Percentiles rank a stretch among this genome's conserved stretches.
phyloP scores from a whole-genome alignment of 2,888 invertebrate species.

The Platycheirus rosarum region DNA sequence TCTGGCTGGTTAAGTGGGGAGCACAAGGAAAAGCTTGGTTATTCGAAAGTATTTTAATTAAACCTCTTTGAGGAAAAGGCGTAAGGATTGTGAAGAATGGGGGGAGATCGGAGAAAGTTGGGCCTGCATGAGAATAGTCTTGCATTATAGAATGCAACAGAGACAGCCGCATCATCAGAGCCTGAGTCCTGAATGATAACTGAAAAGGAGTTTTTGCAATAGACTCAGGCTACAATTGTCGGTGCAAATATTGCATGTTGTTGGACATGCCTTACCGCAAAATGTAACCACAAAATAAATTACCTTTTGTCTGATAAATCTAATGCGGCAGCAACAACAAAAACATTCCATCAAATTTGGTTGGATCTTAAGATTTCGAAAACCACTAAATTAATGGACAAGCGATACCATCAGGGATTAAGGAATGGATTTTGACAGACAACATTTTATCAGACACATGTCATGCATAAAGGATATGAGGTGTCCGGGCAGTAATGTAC shows the following conservation, averaged over 20 bases:
- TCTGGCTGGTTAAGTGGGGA: constrained; percentile 54
- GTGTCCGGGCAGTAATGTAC: too few relatives aligned
- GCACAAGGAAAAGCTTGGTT: neutral
- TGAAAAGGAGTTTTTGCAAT: constrained; percentile 28
- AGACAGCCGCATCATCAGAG: too few relatives aligned
- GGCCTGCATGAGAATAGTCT: too few relatives aligned
- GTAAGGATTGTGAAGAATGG: neutral
- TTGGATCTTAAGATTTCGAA: constrained; percentile 15
- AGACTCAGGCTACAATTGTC: constrained; percentile 57
- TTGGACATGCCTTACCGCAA: constrained; percentile 55
- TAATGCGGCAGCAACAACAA: neutral
- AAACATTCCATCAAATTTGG: constrained; percentile 19
- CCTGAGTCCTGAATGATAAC: neutral
- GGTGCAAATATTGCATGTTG: constrained; percentile 44
- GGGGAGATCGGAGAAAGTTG: too few relatives aligned
- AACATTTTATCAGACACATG: neutral
- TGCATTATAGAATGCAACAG: too few relatives aligned
- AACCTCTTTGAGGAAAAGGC: constrained; percentile 23
- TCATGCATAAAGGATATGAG: neutral
- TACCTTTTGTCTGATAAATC: constrained; percentile 39
- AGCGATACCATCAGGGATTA: neutral
- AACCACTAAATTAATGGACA: constrained; percentile 23
- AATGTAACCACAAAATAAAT: constrained; percentile 61
- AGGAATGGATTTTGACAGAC: neutral
- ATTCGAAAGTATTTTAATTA: constrained; percentile 61